Evolutionary conservation across 1,140 invertebrate species (phyloP).

Genomic region (Chelonus insularis): DNA sequence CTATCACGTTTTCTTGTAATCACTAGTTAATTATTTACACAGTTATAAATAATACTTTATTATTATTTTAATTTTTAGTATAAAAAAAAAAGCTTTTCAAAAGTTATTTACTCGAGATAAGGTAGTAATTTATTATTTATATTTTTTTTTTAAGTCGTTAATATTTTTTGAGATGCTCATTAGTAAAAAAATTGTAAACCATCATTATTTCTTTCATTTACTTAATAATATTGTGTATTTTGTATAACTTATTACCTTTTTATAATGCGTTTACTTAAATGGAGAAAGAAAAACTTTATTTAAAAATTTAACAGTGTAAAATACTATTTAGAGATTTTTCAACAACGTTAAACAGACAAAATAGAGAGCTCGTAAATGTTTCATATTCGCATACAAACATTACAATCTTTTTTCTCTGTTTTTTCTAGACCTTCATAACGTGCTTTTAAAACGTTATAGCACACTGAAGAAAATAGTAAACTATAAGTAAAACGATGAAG

Average conservation of each 20-base stretch:
- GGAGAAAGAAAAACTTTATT: background rate
- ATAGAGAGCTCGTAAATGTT: background rate
- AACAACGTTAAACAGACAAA: background rate
- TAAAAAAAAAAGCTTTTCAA: no score
- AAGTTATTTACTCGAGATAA: no score
- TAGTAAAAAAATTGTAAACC: no score
- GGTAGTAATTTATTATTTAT: no score
- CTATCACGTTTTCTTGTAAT: no score
- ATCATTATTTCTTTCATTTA: background rate
- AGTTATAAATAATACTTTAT: no score
- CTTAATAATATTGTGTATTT: background rate
- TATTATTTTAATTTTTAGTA: no score
- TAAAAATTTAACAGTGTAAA: background rate
- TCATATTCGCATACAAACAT: slow-evolving; percentile 4
- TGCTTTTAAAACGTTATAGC: background rate
- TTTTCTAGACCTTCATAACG: background rate
- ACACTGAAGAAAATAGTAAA: background rate
- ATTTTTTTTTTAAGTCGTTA: no score
- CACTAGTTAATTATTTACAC: no score
- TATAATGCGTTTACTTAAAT: background rate
- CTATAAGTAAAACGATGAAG: background rate
- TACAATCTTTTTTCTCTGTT: background rate
- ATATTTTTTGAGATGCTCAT: no score
- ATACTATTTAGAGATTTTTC: background rate
- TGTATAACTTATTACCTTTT: no score